phyloP scores from a whole-genome alignment of 2,888 invertebrate genomes.

The Cecidostiba fungosa region DNA sequence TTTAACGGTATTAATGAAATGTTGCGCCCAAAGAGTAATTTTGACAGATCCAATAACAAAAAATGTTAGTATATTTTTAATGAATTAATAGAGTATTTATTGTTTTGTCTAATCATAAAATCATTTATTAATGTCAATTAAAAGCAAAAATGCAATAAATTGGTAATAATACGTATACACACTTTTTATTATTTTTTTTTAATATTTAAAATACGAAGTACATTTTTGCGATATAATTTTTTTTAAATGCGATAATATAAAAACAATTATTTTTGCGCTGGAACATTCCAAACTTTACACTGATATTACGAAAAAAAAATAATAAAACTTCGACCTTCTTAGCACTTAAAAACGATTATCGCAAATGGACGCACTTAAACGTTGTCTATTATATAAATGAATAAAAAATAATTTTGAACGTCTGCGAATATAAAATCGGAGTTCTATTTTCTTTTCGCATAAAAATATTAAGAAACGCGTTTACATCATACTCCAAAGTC shows the following conservation, averaged over 20 bases:
- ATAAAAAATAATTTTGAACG: neutral
- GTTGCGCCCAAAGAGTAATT: neutral
- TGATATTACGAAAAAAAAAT: too few species aligned
- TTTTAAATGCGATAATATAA: neutral
- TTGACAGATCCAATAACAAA: neutral
- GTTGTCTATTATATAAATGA: neutral
- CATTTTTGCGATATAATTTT: too few species aligned
- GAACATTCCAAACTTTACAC: neutral
- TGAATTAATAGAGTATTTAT: too few species aligned
- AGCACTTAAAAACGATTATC: slow-evolving; percentile 5
- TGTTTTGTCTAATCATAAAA: too few species aligned
- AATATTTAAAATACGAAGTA: too few species aligned
- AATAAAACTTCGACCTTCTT: slow-evolving; percentile 15
- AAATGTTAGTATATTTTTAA: neutral
- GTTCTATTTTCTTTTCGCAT: too few species aligned
- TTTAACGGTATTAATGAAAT: neutral
- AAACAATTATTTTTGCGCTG: neutral
- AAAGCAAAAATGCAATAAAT: too few species aligned
- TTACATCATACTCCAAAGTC: too few species aligned
- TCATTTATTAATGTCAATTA: too few species aligned
- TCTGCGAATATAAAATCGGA: neutral
- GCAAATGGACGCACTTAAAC: neutral
- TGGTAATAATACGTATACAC: too few species aligned
- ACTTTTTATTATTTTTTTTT: too few species aligned
- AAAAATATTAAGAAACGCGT: too few species aligned